Base-by-base conservation (phyloP, 2,888 invertebrate species). In the Ophonus ardosiacus region DNA sequence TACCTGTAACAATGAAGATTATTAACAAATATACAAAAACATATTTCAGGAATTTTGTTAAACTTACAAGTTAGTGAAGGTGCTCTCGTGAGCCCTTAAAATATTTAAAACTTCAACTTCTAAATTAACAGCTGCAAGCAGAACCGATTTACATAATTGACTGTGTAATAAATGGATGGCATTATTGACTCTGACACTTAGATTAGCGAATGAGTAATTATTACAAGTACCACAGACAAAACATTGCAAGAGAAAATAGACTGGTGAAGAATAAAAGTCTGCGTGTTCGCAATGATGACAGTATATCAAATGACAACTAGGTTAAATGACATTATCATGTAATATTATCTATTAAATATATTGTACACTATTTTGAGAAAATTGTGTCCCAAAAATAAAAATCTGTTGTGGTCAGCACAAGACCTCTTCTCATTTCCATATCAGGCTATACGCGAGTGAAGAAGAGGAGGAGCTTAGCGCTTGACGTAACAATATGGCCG, bases 1-100 rank as follows among this genome's bases (percentile, higher is more conserved):
- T 76, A 76, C 76, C 76, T 76, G 76, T 15, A 76, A 76, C 76
- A 76, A 76, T 31, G 43, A 74, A 10, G 43, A 76, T 18, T 43
- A 15, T 76, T 76, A 76, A 15, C 2, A 7, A 76, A 18, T 18
- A 51, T 17, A 15, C 21, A 21, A 61, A 61, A 5, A 51, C 0
- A 31, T 31, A 5, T 31, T 31, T 31, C 5, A 31, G 31, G 21
- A 21, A 21, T 21, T 21, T 21, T 21, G 21, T 21, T 21, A 31
- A 31, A 31, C 6, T 31, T 31, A 31, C 31, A 0, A 31, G 31
- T 31, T 31, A 31, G 31, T 31, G 31, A 31, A 31, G 31, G 6
- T 31, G 6, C 5, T 31, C 31, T 31, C 31, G 31, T 31, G 31
- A 31, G 31, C 5, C 31, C 5, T 31, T 31, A 31, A 51, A 51